phyloP scores from a whole-genome alignment of 2,888 invertebrate species.

The Crematogaster levior region DNA sequence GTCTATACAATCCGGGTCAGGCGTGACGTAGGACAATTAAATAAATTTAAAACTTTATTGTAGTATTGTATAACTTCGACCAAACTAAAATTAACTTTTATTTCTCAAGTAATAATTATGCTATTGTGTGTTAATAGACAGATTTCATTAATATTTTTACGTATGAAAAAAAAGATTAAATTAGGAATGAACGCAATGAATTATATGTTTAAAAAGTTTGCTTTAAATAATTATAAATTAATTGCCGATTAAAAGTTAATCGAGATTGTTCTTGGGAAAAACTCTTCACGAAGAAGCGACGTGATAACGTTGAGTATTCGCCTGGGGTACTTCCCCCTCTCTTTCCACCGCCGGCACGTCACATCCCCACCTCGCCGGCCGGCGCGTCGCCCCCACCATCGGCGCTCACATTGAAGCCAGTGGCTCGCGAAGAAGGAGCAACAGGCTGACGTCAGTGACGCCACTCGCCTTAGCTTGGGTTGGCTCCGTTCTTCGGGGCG shows the following conservation, averaged over 20 bases:
- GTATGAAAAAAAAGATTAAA: background rate
- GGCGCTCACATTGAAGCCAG: constrained; percentile 60
- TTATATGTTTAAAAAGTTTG: background rate
- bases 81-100: no score
- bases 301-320: constrained; percentile 17
- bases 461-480: constrained; percentile 74
- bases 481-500: constrained; percentile 65
- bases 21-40: no score
- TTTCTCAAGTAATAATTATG: background rate
- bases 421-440: constrained; percentile 78
- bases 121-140: background rate
- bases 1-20: no score
- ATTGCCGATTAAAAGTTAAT: background rate
- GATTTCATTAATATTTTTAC: background rate
- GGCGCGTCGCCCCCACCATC: constrained; percentile 43
- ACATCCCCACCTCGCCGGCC: constrained; percentile 41
- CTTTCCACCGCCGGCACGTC: background rate
- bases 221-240: background rate
- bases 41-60: no score
- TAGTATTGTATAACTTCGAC: no score
- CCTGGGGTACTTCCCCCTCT: background rate
- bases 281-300: no score
- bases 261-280: background rate
- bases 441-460: constrained; percentile 76
- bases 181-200: background rate